phyloP scores from a whole-genome alignment of 2,888 invertebrate genomes.

The Hyposoter didymator region DNA sequence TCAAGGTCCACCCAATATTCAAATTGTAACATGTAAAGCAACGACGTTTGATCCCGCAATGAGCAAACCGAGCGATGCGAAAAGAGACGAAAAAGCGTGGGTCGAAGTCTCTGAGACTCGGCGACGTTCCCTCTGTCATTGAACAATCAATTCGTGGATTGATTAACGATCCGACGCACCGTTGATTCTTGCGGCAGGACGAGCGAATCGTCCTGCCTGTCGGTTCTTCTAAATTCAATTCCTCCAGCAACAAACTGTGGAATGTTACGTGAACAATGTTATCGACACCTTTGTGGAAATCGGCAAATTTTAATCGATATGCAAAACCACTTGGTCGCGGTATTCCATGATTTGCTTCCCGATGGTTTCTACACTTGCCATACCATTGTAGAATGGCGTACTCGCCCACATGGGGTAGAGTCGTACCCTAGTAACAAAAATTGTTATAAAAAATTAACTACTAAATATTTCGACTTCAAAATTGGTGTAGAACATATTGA shows the following conservation, averaged over 20 bases:
- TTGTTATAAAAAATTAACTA: too few relatives aligned
- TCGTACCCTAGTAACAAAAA: too few relatives aligned
- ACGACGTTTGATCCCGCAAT: slow-evolving; percentile 57
- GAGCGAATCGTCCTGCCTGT: slow-evolving; percentile 43
- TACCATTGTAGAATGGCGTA: too few relatives aligned
- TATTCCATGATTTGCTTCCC: neutral
- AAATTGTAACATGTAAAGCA: slow-evolving; percentile 63
- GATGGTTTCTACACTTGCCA: too few relatives aligned
- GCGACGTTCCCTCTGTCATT: slow-evolving; percentile 59
- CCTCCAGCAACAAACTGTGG: neutral
- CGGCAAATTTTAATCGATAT: neutral
- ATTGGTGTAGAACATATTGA: too few relatives aligned
- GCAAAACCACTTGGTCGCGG: neutral
- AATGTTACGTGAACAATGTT: neutral
- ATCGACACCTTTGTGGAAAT: neutral
- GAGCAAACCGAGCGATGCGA: slow-evolving; percentile 23
- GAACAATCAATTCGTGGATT: slow-evolving; percentile 76
- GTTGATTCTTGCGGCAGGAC: slow-evolving; percentile 72
- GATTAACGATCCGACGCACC: slow-evolving; percentile 77
- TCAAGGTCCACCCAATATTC: slow-evolving; percentile 58
- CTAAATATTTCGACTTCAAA: too few relatives aligned
- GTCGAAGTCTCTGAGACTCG: slow-evolving; percentile 48
- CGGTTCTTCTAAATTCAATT: slow-evolving; percentile 27
- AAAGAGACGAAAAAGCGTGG: slow-evolving; percentile 13
- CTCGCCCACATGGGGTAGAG: too few relatives aligned